These are phyloP conservation scores for Chaetophractus vellerosus DNA, from an alignment of 2,797 vertebrate species.

Conservation along the genomic window DNA sequence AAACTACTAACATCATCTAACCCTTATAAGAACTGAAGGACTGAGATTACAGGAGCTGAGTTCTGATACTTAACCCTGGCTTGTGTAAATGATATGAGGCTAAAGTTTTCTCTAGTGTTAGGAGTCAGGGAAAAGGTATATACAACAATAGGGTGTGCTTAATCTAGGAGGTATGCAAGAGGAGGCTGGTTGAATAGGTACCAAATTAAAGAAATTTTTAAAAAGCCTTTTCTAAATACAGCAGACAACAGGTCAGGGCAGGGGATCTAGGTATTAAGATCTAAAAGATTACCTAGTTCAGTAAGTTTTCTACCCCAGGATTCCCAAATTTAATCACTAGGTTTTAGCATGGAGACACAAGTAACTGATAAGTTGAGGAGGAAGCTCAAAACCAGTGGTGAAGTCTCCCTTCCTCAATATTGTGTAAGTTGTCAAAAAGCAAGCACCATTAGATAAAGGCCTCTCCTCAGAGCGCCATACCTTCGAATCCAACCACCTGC, in stretches of 20 bases:
- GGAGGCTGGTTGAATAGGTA: background rate
- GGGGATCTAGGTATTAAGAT: background rate
- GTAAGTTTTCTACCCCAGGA: background rate
- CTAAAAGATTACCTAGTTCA: background rate
- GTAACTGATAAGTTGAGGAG: background rate
- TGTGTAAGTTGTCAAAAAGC: background rate
- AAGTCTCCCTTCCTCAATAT: background rate
- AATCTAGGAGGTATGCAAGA: background rate
- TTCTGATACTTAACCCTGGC: background rate
- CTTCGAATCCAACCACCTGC: background rate
- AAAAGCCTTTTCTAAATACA: constrained; percentile 47
- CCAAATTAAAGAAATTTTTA: background rate
- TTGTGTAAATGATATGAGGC: background rate
- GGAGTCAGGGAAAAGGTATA: background rate
- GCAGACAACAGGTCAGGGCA: background rate
- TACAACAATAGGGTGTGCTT: background rate
- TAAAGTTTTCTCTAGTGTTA: background rate
- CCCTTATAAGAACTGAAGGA: constrained; percentile 3
- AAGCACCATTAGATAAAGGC: background rate
- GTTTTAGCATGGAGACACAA: background rate
- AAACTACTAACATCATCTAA: background rate
- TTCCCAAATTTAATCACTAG: constrained; percentile 1
- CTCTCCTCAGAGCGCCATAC: background rate
- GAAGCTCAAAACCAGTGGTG: background rate
- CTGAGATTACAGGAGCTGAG: background rate